Conservation (phyloP, 2,797 vertebrate genomes). For the Steatocranus sp. region DNA sequence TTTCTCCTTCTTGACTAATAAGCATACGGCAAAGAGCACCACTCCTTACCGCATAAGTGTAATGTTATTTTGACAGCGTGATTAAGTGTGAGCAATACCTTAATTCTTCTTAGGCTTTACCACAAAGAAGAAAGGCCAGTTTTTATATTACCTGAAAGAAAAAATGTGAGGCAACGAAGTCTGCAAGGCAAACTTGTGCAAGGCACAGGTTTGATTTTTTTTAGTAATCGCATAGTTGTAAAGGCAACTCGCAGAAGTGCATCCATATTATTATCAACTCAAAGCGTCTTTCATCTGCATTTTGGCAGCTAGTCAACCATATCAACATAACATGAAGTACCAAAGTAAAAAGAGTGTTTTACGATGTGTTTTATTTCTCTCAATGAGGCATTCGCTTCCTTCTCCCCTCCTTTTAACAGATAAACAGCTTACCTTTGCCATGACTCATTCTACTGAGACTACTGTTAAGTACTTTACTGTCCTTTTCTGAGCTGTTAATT, state of each 20-base stretch:
- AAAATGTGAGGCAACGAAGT: not conserved
- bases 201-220: not conserved
- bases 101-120: not conserved
- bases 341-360: not conserved
- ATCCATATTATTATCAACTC: not conserved
- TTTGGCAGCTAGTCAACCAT: not conserved
- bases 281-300: not conserved
- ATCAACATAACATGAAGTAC: not conserved
- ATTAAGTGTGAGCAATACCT: not conserved
- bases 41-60: not conserved
- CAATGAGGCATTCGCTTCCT: not conserved
- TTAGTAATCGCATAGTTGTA: not conserved
- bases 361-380: not conserved
- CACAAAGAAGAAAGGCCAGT: not conserved
- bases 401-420: conserved; percentile 13
- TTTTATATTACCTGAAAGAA: not conserved
- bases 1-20: not conserved
- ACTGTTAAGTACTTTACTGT: conserved; percentile 50
- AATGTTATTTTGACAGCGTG: not conserved
- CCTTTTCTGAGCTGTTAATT: conserved; percentile 66
- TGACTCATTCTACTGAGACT: conserved; percentile 36
- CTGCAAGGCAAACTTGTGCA: not conserved
- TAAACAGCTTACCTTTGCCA: conserved; percentile 60
- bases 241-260: not conserved
- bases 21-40: not conserved